Evolutionary conservation across 2,113 vertebrate species (phyloP).

Genomic region (Carettochelys insculpta): DNA sequence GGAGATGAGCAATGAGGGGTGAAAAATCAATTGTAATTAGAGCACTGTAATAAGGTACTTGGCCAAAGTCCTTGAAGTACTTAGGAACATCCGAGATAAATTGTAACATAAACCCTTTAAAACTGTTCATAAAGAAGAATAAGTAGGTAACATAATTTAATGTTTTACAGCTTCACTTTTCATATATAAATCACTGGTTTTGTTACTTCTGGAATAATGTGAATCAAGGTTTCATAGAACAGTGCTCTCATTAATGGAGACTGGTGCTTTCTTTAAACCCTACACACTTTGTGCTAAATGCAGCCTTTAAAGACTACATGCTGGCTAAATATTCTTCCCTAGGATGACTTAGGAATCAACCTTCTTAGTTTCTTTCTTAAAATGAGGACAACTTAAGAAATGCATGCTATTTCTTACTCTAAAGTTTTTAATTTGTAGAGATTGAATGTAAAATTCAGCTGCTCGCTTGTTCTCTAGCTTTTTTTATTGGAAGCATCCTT

Average conservation of each 20-base stretch:
- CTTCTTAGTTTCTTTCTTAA: not conserved
- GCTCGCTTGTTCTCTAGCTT: not conserved
- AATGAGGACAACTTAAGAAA: not conserved
- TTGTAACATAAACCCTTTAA: slow-evolving; percentile 38
- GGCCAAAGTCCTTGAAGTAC: slow-evolving; percentile 48
- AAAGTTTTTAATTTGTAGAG: not conserved
- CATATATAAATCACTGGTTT: not conserved
- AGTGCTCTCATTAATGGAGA: not conserved
- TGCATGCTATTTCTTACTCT: not conserved
- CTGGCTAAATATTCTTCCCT: not conserved
- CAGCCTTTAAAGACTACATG: not conserved
- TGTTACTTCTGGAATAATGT: not conserved
- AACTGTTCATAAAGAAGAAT: not conserved
- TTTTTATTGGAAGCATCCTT: not conserved
- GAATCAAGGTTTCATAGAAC: slow-evolving; percentile 4
- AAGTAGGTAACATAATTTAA: not conserved
- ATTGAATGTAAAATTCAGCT: not conserved
- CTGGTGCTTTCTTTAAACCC: too few species aligned
- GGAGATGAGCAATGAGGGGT: slow-evolving; percentile 43
- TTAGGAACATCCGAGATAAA: slow-evolving; percentile 49
- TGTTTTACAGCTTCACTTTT: not conserved
- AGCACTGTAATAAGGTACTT: slow-evolving; percentile 28
- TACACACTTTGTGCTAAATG: too few species aligned
- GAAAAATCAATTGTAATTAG: slow-evolving; percentile 75
- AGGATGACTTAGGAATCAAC: not conserved